Conservation (phyloP, 2,113 vertebrate species). For the Papio anubis region DNA sequence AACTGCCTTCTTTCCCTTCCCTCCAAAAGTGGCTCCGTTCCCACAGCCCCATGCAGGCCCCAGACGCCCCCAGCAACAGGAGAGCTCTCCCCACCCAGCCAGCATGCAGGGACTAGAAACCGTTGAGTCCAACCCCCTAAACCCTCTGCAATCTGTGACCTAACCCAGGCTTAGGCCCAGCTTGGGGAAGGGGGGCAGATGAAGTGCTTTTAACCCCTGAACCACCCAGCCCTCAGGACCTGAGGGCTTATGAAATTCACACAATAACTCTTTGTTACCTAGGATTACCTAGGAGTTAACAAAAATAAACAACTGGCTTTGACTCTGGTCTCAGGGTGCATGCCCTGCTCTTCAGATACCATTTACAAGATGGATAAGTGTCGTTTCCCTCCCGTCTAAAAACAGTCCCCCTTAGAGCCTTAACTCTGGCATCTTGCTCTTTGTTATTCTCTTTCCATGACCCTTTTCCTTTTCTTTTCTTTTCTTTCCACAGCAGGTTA, state of each 20-base stretch:
- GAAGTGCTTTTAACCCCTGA: constrained; percentile 50
- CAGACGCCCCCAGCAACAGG: constrained; percentile 25
- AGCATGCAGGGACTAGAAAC: constrained; percentile 49
- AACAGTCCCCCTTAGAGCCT: neutral
- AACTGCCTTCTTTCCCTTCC: neutral
- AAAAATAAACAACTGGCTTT: constrained; percentile 67
- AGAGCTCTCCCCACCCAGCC: constrained; percentile 31
- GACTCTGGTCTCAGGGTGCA: constrained; percentile 4
- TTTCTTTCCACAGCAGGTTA: neutral
- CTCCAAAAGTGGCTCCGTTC: constrained; percentile 19
- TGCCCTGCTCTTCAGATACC: constrained; percentile 24
- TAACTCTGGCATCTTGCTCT: neutral
- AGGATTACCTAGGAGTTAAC: constrained; percentile 61
- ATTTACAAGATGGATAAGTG: neutral
- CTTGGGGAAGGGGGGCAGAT: neutral
- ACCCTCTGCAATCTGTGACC: constrained; percentile 47
- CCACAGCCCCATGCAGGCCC: constrained; percentile 53
- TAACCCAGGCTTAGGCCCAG: constrained; percentile 50
- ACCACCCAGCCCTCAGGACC: constrained; percentile 65
- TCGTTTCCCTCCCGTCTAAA: neutral
- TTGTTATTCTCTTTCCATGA: neutral
- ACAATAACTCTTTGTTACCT: constrained; percentile 69
- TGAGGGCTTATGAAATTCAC: constrained; percentile 65
- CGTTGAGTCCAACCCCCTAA: constrained; percentile 38
- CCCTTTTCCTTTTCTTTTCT: neutral